phyloP scores from a whole-genome alignment of 2,797 vertebrate species.

The Bradypodion pumilum region DNA sequence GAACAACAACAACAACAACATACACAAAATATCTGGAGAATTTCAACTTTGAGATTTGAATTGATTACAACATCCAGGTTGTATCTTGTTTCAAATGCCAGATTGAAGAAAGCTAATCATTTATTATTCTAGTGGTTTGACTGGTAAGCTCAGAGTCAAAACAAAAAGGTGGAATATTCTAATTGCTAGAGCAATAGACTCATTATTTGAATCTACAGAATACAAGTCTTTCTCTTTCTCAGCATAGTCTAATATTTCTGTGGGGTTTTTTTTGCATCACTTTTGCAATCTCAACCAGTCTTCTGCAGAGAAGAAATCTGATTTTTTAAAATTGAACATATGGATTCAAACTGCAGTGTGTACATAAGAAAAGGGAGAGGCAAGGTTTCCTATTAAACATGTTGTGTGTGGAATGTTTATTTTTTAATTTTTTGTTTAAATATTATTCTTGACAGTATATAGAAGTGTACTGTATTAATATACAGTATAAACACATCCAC shows the following conservation, averaged over 20 bases:
- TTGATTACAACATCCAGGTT: no score
- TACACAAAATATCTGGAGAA: no score
- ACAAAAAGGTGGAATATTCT: conserved; percentile 14
- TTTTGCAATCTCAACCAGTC: neutral
- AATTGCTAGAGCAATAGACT: neutral
- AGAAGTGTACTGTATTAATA: conserved; percentile 27
- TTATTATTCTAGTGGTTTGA: no score
- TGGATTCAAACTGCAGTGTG: conserved; percentile 26
- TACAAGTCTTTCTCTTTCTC: neutral
- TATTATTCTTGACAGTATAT: conserved; percentile 29
- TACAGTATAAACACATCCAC: conserved; percentile 6
- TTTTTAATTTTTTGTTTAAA: no score
- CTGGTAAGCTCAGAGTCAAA: neutral
- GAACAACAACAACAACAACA: no score
- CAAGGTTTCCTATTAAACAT: no score
- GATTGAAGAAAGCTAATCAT: no score
- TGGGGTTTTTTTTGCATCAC: fast-evolving
- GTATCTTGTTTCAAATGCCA: no score
- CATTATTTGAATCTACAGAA: conserved; percentile 1
- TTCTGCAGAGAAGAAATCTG: neutral
- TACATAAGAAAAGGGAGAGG: neutral
- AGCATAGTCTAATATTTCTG: neutral
- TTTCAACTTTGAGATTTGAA: no score
- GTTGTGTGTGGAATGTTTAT: no score
- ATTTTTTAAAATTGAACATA: conserved; percentile 31